Base-by-base conservation (phyloP, 1,140 invertebrate species). In the Dreissena polymorpha region DNA sequence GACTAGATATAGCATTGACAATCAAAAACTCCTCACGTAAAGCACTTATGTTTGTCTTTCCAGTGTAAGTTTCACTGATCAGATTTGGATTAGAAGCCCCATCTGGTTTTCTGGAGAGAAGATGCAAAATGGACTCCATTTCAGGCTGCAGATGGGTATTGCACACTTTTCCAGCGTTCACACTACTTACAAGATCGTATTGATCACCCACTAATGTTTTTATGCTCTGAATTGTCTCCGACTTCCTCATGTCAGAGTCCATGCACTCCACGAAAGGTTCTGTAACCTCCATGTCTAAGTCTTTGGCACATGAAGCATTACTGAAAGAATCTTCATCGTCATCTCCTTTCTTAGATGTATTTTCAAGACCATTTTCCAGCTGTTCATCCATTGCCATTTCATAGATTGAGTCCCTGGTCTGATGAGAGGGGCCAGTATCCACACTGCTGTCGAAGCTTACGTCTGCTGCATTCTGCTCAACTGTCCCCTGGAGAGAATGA, bases 41-140 rank as follows among this genome's bases (percentile, higher is more conserved):
- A 14, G 81, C 68, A 83, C 71, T 80, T 53, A 83, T 65, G 53
- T 75, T 75, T 65, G 77, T 85, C 50, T 74, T 80, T 81, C 86
- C 83, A 21, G 76, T 63, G 73, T 83, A 88, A 55, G 85, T 84
- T 81, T 90, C 86, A 77, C 85, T 87, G 18, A 86, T 77, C 87
- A 98, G 94, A 85, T 97, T 97, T 14, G 97, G 96, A 94, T 98
- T 97, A 7, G 97, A 98, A 39, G 97, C 96, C 57, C 97, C 97
- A 89, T 98, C 97, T 0, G 97, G 97, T 97, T 96, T 87, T 96
- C 88, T 78, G 25, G 85, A 88, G 50, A 88, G 65, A 51, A 90
- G 63, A 65, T 86, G 88, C 57, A 78, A 69, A 55, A 75, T 77
- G 18, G 84, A 65, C n/a, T 87, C 84, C 71, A 64, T 72, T n/a